Base-by-base conservation (phyloP, 2,888 invertebrate species). In the Psylliodes chrysocephalus region DNA sequence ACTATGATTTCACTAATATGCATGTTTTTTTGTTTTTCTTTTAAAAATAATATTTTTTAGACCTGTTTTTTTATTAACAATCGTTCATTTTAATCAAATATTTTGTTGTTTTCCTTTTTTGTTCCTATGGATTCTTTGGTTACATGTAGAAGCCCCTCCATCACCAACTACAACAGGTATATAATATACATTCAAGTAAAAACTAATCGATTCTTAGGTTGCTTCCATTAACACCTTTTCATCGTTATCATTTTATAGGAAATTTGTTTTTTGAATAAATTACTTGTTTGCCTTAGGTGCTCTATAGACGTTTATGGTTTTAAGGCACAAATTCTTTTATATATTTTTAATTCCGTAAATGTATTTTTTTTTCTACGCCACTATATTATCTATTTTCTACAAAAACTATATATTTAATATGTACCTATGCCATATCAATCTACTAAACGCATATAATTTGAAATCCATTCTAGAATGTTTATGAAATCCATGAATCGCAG, bases 161-260 rank as follows among this genome's bases (percentile, higher is more conserved):
- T 67, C 68, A 52, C 74, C 77, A 73, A 73, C 67, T 64, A 63
- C 71, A 62, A 71, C 73, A 81, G 80, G 80, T 81, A 79, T 75
- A 75, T 74, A 70, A 68, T 38, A 73, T n/a, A n/a, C n/a, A 71
- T 75, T 72, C 64, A 69, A 67, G 60, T 63, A 61, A 28, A 42
- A 5, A 28, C 46, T 40, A 53, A 56, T 55, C 17, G 8, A 3
- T 4, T 28, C 3, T 15, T 33, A 38, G 7, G 19, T 30, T 14
- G 49, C 49, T 59, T 46, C 38, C 1, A 35, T 17, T 51, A 51
- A 59, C 59, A 19, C 49, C 33, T 40, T 38, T 18, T 49, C 30
- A 30, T 40, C 19, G 19, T 40, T 25, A 10, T 25, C 15, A 10
- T 22, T 47, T 51, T 38, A 25, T 44, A 59, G 40, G 40, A 25